Evolutionary conservation across 2,888 invertebrate species (phyloP), one percentile per base, ranked within the genome.

Genomic region (Ischnura elegans): DNA sequence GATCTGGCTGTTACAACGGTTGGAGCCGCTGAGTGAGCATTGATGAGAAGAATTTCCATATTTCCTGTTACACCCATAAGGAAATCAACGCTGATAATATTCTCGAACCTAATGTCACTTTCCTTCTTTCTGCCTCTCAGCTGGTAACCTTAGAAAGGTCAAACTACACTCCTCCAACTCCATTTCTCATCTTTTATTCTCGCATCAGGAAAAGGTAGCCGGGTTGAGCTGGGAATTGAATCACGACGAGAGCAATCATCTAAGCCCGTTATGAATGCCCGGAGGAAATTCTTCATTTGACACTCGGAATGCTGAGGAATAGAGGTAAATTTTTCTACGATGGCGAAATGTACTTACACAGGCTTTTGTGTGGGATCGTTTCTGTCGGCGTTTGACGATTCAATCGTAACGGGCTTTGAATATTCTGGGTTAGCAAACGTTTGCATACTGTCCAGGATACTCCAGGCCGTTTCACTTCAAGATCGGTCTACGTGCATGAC

Each of bases 91-190:
- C 13, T 47, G 47, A 47, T 13, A 47, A 47, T 47, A 47, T 47
- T 47, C 13, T 8, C 47, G 47, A 47, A 47, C 13, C 47, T 47
- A 47, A 8, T 8, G 47, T 51, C 36, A 36, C 25, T 61, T 2
- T 13, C 36, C 36, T 36, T 13, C 13, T 2, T 2, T 76, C 76
- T 76, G 29, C 16, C 76, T 76, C 76, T 13, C 61, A 36, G 61
- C n/a, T n/a, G 76, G 76, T 29, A 76, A 76, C 76, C 76, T 76
- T 36, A 76, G 10, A 76, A 76, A 76, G 76, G 29, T 76, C 76
- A 76, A n/a, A n/a, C n/a, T n/a, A 36, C 76, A 76, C 36, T 76
- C 36, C 76, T 76, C 66, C n/a, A 8, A 0, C 76, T 76, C 13
- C 76, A 29, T 29, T 76, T 36, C 76, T 36, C 36, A 76, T 76